phyloP scores from a whole-genome alignment of 2,888 invertebrate genomes.

The Drosophila infuscata region DNA sequence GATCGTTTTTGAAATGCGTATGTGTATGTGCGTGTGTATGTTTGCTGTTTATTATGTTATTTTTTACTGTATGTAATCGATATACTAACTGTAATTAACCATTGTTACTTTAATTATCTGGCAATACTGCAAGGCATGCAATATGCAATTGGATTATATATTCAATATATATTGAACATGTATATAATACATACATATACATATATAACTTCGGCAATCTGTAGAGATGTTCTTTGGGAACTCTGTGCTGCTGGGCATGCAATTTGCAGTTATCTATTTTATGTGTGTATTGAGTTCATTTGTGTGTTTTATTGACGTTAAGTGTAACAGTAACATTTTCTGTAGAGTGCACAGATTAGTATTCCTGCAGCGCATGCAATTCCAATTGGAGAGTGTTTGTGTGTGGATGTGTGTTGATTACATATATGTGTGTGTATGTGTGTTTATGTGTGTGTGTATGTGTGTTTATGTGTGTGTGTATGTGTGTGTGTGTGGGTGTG shows the following conservation, averaged over 20 bases:
- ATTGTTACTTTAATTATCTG: neutral
- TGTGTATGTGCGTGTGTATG: neutral
- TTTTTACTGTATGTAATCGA: constrained; percentile 3
- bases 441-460: constrained; percentile 3
- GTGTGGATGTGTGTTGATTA: neutral
- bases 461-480: neutral
- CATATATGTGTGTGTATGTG: neutral
- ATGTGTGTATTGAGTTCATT: neutral
- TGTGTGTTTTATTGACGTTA: neutral
- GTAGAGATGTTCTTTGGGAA: neutral
- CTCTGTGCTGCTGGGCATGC: constrained; percentile 20
- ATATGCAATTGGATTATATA: neutral
- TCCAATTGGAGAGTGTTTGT: neutral
- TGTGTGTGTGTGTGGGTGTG: constrained; percentile 5
- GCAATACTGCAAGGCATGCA: neutral
- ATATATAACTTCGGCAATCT: neutral
- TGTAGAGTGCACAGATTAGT: neutral
- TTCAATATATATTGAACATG: neutral
- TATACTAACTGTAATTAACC: neutral
- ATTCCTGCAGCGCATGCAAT: constrained; percentile 22
- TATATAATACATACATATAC: neutral
- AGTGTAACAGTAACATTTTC: neutral
- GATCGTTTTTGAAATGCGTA: neutral
- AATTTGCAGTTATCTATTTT: neutral
- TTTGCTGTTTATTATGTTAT: neutral